Evolutionary conservation across 2,888 invertebrate genomes (phyloP).

Genomic region (Leptura quadrifasciata): DNA sequence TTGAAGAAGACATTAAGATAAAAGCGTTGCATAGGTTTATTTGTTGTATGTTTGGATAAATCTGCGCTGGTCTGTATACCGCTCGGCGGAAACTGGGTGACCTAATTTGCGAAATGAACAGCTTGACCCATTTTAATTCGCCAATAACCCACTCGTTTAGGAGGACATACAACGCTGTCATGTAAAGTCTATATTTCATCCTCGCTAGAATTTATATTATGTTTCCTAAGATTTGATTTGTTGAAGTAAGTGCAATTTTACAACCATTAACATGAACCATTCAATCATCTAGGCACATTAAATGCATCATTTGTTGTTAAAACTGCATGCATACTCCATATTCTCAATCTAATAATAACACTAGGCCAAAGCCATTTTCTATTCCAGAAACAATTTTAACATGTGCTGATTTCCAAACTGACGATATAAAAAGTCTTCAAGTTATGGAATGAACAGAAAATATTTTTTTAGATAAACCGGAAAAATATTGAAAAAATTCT

Average conservation of each 20-base stretch:
- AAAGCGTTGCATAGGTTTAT: conserved; percentile 32
- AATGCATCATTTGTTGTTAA: too few relatives aligned
- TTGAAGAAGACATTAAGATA: neutral
- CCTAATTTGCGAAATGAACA: conserved; percentile 52
- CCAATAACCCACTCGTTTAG: conserved; percentile 17
- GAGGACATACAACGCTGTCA: conserved; percentile 12
- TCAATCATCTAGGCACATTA: neutral
- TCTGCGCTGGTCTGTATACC: conserved; percentile 12
- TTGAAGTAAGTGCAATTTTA: neutral
- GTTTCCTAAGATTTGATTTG: neutral
- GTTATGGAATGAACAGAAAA: too few relatives aligned
- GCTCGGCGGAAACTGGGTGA: conserved; percentile 50
- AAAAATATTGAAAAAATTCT: too few relatives aligned
- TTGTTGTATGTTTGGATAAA: conserved; percentile 35
- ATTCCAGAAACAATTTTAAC: too few relatives aligned
- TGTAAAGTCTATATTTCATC: neutral
- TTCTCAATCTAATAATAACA: too few relatives aligned
- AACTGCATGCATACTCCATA: too few relatives aligned
- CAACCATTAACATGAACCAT: neutral
- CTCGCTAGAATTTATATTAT: neutral
- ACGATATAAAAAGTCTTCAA: too few relatives aligned
- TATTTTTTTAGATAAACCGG: too few relatives aligned
- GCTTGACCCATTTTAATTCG: conserved; percentile 52
- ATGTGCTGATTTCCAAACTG: too few relatives aligned
- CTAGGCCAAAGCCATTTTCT: too few relatives aligned